Percentiles rank a stretch among this genome's conserved stretches.
Conservation (phyloP, 2,113 vertebrate genomes). For the Entelurus aequoreus region DNA sequence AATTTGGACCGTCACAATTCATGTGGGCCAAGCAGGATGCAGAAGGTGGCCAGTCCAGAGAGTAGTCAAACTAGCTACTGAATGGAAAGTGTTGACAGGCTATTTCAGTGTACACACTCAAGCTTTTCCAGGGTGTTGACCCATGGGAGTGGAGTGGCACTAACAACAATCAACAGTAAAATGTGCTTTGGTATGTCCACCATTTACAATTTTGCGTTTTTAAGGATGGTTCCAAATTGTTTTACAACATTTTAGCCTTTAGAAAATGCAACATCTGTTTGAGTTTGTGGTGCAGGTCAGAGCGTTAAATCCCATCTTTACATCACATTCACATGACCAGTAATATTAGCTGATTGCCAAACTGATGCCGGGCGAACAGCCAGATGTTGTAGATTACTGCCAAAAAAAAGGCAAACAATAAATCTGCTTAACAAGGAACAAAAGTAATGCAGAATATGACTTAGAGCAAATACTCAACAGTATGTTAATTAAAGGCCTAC, state of each 20-base stretch:
- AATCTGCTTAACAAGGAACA: background rate
- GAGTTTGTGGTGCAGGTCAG: background rate
- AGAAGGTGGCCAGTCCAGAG: slow-evolving; percentile 28
- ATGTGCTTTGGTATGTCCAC: background rate
- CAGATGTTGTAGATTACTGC: background rate
- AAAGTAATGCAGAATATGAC: background rate
- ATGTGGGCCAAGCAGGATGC: slow-evolving; percentile 26
- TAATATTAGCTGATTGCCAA: background rate
- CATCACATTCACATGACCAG: background rate
- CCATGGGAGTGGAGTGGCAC: slow-evolving; percentile 1
- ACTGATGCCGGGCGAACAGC: background rate
- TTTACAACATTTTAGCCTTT: background rate
- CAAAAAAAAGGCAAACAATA: too few species aligned
- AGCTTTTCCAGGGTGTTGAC: slow-evolving; percentile 17
- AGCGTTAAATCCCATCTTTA: background rate
- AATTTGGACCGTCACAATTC: slow-evolving; percentile 15
- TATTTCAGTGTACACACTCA: slow-evolving; percentile 13
- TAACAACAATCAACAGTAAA: slow-evolving; percentile 6
- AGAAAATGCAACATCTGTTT: too few species aligned
- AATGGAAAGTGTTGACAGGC: slow-evolving; percentile 55
- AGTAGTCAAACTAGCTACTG: slow-evolving; percentile 29
- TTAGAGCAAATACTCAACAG: background rate
- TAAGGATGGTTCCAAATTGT: background rate
- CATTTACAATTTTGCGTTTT: background rate
- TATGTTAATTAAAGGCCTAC: background rate